phyloP scores from a whole-genome alignment of 2,888 invertebrate species.

The Baronia brevicornis region DNA sequence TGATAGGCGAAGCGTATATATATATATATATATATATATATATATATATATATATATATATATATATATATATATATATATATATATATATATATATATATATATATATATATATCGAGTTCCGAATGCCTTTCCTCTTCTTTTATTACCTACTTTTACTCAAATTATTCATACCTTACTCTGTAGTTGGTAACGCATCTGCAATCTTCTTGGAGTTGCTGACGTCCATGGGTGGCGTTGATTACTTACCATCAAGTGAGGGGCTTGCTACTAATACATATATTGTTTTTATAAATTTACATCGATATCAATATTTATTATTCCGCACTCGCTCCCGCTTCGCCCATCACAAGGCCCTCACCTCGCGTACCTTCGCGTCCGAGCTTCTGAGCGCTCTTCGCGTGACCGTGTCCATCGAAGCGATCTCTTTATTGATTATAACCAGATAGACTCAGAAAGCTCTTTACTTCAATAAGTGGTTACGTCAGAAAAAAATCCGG shows the following conservation, averaged over 20 bases:
- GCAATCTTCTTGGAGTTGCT: too few species aligned
- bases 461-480: conserved; percentile 17
- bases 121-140: too few species aligned
- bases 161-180: too few species aligned
- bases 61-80: too few species aligned
- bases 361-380: conserved; percentile 63
- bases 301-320: not conserved
- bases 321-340: conserved; percentile 22
- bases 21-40: not conserved
- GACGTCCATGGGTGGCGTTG: too few species aligned
- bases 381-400: conserved; percentile 35
- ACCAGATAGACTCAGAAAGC: conserved; percentile 37
- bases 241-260: too few species aligned
- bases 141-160: too few species aligned
- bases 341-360: conserved; percentile 20
- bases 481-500: conserved; percentile 13
- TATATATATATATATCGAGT: too few species aligned
- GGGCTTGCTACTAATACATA: too few species aligned
- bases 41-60: too few species aligned
- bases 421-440: conserved; percentile 72
- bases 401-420: conserved; percentile 66
- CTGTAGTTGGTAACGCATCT: too few species aligned
- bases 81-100: too few species aligned
- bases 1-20: conserved; percentile 7
- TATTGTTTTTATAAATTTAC: not conserved